A percentile compares a stretch with the other conserved stretches of the same genome.
These are phyloP conservation scores for Alexandromys oeconomus DNA, from an alignment of 2,797 vertebrate genomes.

Conservation along the genomic window DNA sequence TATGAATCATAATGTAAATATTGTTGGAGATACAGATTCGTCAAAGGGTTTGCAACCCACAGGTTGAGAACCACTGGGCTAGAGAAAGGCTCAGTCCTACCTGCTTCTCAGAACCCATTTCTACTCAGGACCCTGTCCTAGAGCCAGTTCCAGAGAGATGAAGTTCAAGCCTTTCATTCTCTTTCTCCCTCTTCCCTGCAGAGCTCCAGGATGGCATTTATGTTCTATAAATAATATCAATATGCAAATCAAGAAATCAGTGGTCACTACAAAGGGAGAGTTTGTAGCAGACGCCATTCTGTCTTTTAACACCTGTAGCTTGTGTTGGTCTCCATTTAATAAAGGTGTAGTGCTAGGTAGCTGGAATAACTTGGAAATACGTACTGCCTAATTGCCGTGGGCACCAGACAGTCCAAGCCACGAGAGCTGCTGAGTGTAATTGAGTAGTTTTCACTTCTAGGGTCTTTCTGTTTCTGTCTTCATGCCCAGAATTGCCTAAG, in stretches of 20 bases:
- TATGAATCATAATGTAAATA: background rate
- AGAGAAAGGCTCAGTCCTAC: background rate
- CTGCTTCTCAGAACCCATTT: conserved; percentile 15
- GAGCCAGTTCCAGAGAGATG: conserved; percentile 12
- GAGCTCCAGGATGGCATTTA: background rate
- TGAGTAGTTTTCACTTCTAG: conserved; percentile 2
- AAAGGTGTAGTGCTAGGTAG: background rate
- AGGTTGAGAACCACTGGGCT: background rate
- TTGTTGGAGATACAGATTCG: background rate
- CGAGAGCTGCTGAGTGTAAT: conserved; percentile 13
- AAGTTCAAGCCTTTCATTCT: background rate
- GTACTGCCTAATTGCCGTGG: conserved; percentile 58
- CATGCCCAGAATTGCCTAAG: background rate
- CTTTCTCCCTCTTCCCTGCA: background rate
- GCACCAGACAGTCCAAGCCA: conserved; percentile 20
- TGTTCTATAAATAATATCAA: background rate
- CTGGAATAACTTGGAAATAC: conserved; percentile 61
- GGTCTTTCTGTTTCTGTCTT: conserved; percentile 46
- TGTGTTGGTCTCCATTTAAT: background rate
- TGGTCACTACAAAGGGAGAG: background rate
- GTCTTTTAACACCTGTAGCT: conserved; percentile 19
- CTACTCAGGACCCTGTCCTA: background rate
- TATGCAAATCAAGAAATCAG: conserved; percentile 42
- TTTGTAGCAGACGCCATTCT: background rate
- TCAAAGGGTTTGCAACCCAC: background rate